These are phyloP conservation scores for Melospiza melodia DNA, from an alignment of 2,113 vertebrate genomes.

Conservation along the genomic window DNA sequence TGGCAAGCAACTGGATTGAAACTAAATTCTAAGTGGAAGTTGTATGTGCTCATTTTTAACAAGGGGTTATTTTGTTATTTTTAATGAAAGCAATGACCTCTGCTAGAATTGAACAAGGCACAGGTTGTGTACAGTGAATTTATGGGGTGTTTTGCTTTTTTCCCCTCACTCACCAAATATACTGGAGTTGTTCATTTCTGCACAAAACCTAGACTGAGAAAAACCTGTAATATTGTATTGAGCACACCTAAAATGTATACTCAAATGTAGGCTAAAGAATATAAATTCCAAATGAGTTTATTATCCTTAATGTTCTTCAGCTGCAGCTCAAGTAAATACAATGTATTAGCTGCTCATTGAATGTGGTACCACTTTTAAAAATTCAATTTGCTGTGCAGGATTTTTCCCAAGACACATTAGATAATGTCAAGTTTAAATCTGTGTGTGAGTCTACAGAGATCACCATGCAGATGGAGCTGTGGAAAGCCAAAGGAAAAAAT, in stretches of 20 bases:
- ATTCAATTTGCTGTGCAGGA: background rate
- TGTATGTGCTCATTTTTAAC: background rate
- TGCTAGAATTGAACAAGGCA: background rate
- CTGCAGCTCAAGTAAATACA: slow-evolving; percentile 3
- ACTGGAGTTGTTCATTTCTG: background rate
- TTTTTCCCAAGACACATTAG: slow-evolving; percentile 5
- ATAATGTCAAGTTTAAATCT: slow-evolving; percentile 32
- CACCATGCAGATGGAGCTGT: slow-evolving; percentile 12
- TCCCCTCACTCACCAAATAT: background rate
- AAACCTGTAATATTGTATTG: background rate
- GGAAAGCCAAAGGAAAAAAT: background rate
- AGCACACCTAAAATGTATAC: background rate
- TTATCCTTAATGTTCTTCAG: background rate
- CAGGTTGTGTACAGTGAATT: background rate
- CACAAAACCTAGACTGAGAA: background rate
- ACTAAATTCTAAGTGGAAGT: slow-evolving; percentile 36
- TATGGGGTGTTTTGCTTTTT: background rate
- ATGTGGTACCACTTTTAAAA: background rate
- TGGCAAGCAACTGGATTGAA: slow-evolving; percentile 47
- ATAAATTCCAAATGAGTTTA: background rate
- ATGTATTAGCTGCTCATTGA: background rate
- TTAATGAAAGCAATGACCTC: background rate
- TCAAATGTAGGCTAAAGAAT: background rate
- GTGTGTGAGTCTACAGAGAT: background rate
- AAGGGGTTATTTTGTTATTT: background rate